A percentile compares a stretch with the other conserved stretches of the same genome.
Evolutionary conservation across 2,113 vertebrate genomes (phyloP).

Genomic region (Hippocampus barbouri): DNA sequence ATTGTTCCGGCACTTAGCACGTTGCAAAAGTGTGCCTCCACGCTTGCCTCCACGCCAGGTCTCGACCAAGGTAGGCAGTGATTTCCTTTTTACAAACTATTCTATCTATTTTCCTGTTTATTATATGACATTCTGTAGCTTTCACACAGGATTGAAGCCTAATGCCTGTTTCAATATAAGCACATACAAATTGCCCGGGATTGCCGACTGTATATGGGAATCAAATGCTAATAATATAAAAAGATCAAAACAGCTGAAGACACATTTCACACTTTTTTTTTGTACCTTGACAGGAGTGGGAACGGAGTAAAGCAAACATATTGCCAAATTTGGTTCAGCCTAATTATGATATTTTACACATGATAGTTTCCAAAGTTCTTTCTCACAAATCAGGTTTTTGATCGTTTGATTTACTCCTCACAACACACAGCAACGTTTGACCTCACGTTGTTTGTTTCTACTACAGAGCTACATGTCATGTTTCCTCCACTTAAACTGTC

Average conservation of each 20-base stretch:
- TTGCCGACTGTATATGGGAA: background rate
- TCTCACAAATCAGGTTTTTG: background rate
- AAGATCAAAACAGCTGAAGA: conserved; percentile 70
- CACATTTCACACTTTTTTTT: conserved; percentile 61
- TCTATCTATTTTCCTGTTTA: too few species aligned
- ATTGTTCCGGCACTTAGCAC: too few species aligned
- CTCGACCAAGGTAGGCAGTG: too few species aligned
- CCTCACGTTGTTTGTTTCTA: conserved; percentile 58
- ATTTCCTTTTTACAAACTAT: too few species aligned
- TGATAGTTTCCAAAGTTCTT: background rate
- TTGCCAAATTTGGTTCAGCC: conserved; percentile 21
- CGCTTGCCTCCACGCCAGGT: too few species aligned
- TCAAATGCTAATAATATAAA: background rate
- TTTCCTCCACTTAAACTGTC: conserved; percentile 29
- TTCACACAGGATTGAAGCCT: background rate
- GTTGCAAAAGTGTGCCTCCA: too few species aligned
- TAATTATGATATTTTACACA: background rate
- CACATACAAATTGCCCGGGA: too few species aligned
- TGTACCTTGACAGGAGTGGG: conserved; percentile 27
- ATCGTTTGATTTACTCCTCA: conserved; percentile 61
- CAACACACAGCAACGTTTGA: conserved; percentile 18
- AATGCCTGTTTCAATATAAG: background rate
- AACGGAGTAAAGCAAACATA: conserved; percentile 64
- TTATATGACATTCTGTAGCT: background rate
- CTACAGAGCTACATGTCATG: conserved; percentile 69